Percentiles rank a stretch among this genome's conserved stretches.
phyloP scores from a whole-genome alignment of 2,797 vertebrate genomes.

The Morelia viridis region DNA sequence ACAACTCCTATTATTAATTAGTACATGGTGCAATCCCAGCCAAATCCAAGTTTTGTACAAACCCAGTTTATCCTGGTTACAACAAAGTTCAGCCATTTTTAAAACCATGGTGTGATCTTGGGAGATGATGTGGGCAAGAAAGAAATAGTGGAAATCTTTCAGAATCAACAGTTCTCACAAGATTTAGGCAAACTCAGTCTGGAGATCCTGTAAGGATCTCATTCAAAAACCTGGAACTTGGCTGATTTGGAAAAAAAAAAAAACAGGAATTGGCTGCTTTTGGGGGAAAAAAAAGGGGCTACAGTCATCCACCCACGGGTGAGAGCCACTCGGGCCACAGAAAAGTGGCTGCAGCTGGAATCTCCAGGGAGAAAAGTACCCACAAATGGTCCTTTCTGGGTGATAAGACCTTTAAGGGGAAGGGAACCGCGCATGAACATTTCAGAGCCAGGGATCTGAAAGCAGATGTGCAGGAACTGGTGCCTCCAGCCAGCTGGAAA shows the following conservation, averaged over 20 bases:
- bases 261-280: not conserved
- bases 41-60: too few relatives aligned
- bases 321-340: not conserved
- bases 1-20: too few relatives aligned
- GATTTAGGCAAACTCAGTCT: not conserved
- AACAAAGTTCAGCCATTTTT: too few relatives aligned
- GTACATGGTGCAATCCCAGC: too few relatives aligned
- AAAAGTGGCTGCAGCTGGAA: not conserved
- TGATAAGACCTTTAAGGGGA: not conserved
- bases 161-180: too few relatives aligned
- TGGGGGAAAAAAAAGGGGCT: fast-evolving
- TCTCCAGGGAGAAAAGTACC: not conserved
- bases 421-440: not conserved
- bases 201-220: not conserved
- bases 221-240: not conserved
- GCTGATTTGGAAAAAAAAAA: too few relatives aligned
- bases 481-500: constrained; percentile 22
- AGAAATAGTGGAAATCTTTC: too few relatives aligned
- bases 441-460: not conserved
- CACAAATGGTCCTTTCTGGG: not conserved
- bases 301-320: not conserved
- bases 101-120: too few relatives aligned
- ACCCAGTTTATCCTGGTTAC: too few relatives aligned
- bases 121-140: too few relatives aligned
- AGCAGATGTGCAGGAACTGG: constrained; percentile 2